Conservation (phyloP, 2,797 vertebrate genomes). For the Merluccius polli region DNA sequence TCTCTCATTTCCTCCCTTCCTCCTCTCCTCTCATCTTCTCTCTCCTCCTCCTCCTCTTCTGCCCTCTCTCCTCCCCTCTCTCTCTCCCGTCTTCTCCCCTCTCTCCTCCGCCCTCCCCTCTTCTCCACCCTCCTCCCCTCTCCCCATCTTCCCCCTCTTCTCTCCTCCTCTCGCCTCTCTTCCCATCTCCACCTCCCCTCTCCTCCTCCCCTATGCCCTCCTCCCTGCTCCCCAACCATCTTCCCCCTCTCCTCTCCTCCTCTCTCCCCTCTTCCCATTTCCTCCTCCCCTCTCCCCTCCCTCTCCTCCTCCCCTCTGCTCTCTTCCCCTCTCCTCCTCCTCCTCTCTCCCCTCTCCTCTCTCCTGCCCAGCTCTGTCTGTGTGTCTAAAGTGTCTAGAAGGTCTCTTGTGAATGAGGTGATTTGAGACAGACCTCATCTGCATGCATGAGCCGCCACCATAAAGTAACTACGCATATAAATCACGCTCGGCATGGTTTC, state of each 20-base stretch:
- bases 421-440: conserved; percentile 60
- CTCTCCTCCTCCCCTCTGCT: neutral
- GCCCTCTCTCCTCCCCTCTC: neutral
- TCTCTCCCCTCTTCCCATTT: neutral
- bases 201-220: neutral
- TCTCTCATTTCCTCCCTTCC: neutral
- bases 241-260: neutral
- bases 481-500: conserved; percentile 48
- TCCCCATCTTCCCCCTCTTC: neutral
- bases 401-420: conserved; percentile 62
- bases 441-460: conserved; percentile 62
- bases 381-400: conserved; percentile 16
- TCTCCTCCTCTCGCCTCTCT: neutral
- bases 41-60: neutral
- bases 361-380: conserved; percentile 14
- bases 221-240: neutral
- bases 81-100: neutral
- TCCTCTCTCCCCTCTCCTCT: conserved; percentile 10
- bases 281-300: neutral
- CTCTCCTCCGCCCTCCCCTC: neutral
- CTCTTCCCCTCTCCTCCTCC: neutral
- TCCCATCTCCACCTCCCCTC: neutral
- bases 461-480: conserved; percentile 66
- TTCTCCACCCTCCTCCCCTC: conserved; percentile 1
- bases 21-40: neutral